Percentiles rank a stretch among this genome's conserved stretches.
Evolutionary conservation across 2,888 invertebrate genomes (phyloP).

Genomic region (Falcaria lacertinaria): DNA sequence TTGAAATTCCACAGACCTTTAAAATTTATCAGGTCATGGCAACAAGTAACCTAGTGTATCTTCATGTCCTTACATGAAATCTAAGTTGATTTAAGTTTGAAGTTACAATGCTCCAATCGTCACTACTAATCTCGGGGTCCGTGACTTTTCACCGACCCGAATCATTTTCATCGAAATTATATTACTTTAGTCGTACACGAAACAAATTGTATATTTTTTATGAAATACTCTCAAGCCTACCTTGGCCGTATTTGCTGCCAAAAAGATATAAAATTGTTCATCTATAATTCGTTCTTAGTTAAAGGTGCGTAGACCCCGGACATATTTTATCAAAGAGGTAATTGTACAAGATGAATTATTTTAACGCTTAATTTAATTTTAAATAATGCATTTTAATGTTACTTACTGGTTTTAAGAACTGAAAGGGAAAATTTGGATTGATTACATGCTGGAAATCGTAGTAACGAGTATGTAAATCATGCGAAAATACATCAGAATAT

Average conservation of each 20-base stretch:
- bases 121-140: not conserved
- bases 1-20: no score
- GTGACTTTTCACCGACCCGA: not conserved
- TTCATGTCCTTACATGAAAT: no score
- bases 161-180: not conserved
- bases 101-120: not conserved
- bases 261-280: not conserved
- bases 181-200: not conserved
- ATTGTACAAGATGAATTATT: no score
- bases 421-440: no score
- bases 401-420: no score
- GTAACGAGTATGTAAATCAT: not conserved
- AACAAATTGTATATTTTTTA: slow-evolving; percentile 11
- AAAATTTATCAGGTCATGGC: no score
- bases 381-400: no score
- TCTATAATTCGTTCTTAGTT: not conserved
- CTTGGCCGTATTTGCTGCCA: not conserved
- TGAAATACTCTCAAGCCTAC: not conserved
- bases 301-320: not conserved
- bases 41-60: no score
- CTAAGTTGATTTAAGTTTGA: not conserved
- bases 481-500: slow-evolving; percentile 12
- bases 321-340: not conserved
- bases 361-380: no score
- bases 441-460: no score